A percentile compares a stretch with the other conserved stretches of the same genome.
Evolutionary conservation across 2,888 invertebrate genomes (phyloP).

Genomic region (Chaitophorus viminalis): DNA sequence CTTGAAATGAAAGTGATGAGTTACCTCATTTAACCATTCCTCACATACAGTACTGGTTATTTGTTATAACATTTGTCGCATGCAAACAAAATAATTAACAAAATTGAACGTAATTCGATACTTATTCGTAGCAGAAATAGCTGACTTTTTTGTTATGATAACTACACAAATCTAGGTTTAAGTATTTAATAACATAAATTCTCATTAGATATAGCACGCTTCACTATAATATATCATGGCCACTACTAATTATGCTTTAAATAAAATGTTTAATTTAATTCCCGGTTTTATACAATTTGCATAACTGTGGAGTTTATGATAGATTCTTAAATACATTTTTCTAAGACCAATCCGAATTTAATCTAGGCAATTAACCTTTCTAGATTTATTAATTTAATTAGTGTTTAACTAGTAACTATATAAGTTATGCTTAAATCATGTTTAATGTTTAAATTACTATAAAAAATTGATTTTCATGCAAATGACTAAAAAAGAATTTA

Average conservation of each 20-base stretch:
- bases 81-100: not conserved
- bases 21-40: slow-evolving; percentile 52
- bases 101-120: not conserved
- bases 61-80: slow-evolving; percentile 33
- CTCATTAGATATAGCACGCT: not conserved
- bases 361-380: not conserved
- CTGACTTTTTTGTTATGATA: not conserved
- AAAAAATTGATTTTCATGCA: not conserved
- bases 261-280: not conserved
- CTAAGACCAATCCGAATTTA: not conserved
- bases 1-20: slow-evolving; percentile 58
- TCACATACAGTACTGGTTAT: not conserved
- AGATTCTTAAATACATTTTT: too few species aligned
- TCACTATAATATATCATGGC: not conserved
- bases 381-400: not conserved
- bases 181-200: not conserved
- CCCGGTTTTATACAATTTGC: not conserved
- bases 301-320: too few species aligned
- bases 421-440: not conserved
- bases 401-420: not conserved
- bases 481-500: not conserved
- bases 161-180: not conserved
- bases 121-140: not conserved
- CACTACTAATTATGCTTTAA: not conserved
- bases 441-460: not conserved